Percentiles rank a stretch among this genome's conserved stretches.
phyloP scores from a whole-genome alignment of 2,888 invertebrate species.

The Silvanus unidentatus region DNA sequence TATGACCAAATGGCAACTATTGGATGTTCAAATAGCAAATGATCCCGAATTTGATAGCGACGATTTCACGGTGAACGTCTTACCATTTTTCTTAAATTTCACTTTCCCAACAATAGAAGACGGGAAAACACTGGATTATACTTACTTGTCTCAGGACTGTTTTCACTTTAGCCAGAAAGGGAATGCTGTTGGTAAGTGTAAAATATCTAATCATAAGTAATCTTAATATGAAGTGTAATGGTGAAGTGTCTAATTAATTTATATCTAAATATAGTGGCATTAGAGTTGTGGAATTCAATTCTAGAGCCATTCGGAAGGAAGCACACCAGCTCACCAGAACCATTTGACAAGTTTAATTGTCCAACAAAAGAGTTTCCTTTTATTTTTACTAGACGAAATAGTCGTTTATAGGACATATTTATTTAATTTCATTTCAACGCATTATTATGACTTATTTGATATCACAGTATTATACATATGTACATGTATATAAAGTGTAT shows the following conservation, averaged over 20 bases:
- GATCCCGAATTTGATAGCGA: conserved; percentile 47
- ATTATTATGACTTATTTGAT: too few species aligned
- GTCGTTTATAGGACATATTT: too few species aligned
- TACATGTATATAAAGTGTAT: too few species aligned
- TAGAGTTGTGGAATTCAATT: neutral
- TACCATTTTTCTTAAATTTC: neutral
- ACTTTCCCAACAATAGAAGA: conserved; percentile 17
- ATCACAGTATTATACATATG: too few species aligned
- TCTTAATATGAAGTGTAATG: too few species aligned
- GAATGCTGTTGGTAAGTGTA: conserved; percentile 48
- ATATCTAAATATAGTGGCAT: neutral
- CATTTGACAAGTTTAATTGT: neutral
- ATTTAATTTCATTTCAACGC: too few species aligned
- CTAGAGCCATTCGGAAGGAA: neutral
- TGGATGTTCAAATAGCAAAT: conserved; percentile 49
- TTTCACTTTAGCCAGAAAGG: conserved; percentile 57
- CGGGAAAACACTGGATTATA: conserved; percentile 46
- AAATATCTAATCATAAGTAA: too few species aligned
- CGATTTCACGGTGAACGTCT: conserved; percentile 51
- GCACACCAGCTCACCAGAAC: neutral
- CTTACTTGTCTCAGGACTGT: conserved; percentile 53
- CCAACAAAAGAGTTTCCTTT: neutral
- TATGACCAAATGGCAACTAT: conserved; percentile 51
- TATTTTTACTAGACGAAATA: neutral
- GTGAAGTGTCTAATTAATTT: too few species aligned